Base-by-base conservation (phyloP, 2,113 vertebrate species). In the Cichladusa arquata region DNA sequence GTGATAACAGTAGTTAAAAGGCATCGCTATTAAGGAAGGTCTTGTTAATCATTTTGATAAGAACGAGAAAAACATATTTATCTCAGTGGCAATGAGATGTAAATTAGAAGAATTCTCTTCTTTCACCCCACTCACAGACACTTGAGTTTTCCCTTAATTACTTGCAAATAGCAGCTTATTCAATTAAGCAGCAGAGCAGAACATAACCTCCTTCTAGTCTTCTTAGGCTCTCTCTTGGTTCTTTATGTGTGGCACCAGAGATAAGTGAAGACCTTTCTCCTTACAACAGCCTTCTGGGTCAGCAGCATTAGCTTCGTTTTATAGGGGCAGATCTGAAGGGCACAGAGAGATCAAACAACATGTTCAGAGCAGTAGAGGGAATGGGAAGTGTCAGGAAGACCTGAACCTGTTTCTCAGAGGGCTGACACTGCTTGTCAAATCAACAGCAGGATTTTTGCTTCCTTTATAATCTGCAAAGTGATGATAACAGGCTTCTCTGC, bases 41-140 rank as follows among this genome's bases (percentile, higher is more conserved):
- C 74, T 88, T 38, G 38, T 93, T 91, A 95, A 84, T 94, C 25
- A 60, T 66, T 88, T 90, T 90, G 78, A 81, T 79, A 88, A 91
- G 82, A 86, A 82, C 6, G 8, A 86, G 70, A 36, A 93, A 88
- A 81, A 31, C n/a, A 25, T 79, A 86, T 92, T 97, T 94, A 88
- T 95, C 90, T 94, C 92, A 77, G 76, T 5, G 5, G 53, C 78
- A 84, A 79, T 44, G 47, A 88, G 47, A 86, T 79, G 81, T 65
- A 94, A 95, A 95, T 95, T 70, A 81, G 81, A 90, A 61, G 79
- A 95, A 92, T 95, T 94, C 50, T 90, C 53, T 45, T 86, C 79
- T 67, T 92, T 92, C 70, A 58, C 86, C 66, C 65, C 60, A 23
- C 60, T 92, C 38, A 83, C 42, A 81, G 60, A 44, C 74, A 76